These are phyloP conservation scores for Rhynchomys soricoides DNA, from an alignment of 2,113 vertebrate genomes.

Conservation along the genomic window DNA sequence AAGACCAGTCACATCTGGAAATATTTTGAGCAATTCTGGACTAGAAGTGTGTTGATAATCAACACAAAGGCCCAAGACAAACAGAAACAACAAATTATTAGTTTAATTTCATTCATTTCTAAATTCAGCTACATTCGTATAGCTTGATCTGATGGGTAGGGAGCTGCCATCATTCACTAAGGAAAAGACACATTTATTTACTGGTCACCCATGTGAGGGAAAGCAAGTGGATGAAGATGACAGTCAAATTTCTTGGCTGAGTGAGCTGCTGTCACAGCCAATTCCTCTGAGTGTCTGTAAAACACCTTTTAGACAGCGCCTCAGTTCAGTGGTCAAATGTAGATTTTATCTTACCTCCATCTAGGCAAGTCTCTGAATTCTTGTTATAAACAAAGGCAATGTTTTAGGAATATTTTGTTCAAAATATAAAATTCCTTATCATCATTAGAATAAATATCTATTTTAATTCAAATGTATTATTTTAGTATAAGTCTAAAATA, in stretches of 20 bases:
- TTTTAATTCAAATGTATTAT: constrained; percentile 51
- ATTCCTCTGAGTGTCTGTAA: constrained; percentile 79
- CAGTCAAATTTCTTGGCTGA: constrained; percentile 85
- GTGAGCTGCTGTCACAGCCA: constrained; percentile 82
- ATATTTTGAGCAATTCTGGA: not conserved
- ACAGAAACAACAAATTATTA: constrained; percentile 66
- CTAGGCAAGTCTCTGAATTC: constrained; percentile 39
- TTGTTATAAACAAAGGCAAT: constrained; percentile 61
- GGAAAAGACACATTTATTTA: constrained; percentile 85
- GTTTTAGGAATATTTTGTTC: constrained; percentile 49
- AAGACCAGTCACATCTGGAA: not conserved
- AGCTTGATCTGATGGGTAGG: constrained; percentile 73
- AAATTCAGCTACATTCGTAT: constrained; percentile 51
- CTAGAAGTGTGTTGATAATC: not conserved
- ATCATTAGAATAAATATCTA: not conserved
- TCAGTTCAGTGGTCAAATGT: constrained; percentile 68
- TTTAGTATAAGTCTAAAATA: constrained; percentile 15
- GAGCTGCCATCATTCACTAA: constrained; percentile 75
- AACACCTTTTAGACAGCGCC: constrained; percentile 75
- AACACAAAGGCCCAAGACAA: constrained; percentile 6
- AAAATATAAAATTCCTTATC: constrained; percentile 19
- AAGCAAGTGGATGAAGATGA: constrained; percentile 80
- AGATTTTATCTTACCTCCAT: constrained; percentile 59
- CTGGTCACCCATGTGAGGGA: constrained; percentile 79
- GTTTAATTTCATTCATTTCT: constrained; percentile 72